Evolutionary conservation across 2,113 vertebrate genomes (phyloP), one percentile per base, ranked within the genome.

Genomic region (Clarias gariepinus): DNA sequence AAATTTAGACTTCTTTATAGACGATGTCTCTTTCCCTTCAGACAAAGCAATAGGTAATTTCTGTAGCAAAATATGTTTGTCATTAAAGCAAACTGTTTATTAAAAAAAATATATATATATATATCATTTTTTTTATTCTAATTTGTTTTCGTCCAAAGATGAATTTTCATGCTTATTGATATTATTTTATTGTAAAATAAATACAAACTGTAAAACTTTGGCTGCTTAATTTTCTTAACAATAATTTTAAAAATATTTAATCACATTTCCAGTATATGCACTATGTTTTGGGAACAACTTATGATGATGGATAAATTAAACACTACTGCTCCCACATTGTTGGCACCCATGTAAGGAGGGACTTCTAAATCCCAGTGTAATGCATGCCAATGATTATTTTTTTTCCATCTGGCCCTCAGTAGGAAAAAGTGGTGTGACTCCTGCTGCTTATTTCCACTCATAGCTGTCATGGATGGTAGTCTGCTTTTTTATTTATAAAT

Each of bases 371-470:
- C 77, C 77, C n/a, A 36, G 28, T 61, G 57, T 36, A 81, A 81
- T 28, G 57, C 77, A 57, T 79, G 7, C 53, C 25, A 58, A 16
- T 79, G 77, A 58, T 28, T 58, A 1, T 36, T 81, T 79, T 78
- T 79, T 81, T 55, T 10, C 36, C 60, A 64, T 66, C 80, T 82
- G 61, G 80, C 36, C 13, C 80, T 64, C 33, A 64, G 80, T 52
- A 64, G 61, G 58, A 82, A 82, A 82, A 82, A 82, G 41, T 64
- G 36, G 33, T 82, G 60, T 64, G 81, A 82, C 41, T 66, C 81
- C 81, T 66, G 81, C 81, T 82, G 81, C 81, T 82, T 82, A 52
- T 82, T 82, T 82, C 61, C 63, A 82, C 81, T 28, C 25, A 18
- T 28, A 28, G 61, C 81, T 82, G 36, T 53, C 61, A 66, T 82